Conservation (phyloP, 2,113 vertebrate species). For the Aegotheles bennettii region DNA sequence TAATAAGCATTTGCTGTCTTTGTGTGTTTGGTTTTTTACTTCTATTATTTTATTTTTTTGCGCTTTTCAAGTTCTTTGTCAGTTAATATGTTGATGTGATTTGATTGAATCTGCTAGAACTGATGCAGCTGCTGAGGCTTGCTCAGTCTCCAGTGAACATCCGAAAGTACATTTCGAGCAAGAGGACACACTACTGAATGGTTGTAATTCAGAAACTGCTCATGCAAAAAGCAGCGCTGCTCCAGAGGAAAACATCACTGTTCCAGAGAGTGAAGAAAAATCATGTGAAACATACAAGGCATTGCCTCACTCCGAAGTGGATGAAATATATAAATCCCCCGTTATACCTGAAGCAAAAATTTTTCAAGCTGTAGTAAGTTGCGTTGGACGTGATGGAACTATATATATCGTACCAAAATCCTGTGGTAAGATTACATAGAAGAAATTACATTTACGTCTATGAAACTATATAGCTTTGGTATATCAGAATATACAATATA, state of each 20-base stretch:
- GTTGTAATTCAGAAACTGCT: neutral
- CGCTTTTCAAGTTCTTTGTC: neutral
- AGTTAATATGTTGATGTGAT: neutral
- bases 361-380: conserved; percentile 76
- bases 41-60: neutral
- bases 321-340: conserved; percentile 75
- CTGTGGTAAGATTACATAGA: conserved; percentile 59
- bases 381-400: conserved; percentile 80
- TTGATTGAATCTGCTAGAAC: conserved; percentile 54
- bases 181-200: neutral
- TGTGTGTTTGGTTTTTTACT: neutral
- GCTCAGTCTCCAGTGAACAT: neutral
- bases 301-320: neutral
- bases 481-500: neutral
- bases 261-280: neutral
- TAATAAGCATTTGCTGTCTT: neutral
- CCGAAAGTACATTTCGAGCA: neutral
- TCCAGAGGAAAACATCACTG: neutral
- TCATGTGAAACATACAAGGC: neutral
- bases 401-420: conserved; percentile 79
- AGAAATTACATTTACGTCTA: neutral
- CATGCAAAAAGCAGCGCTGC: neutral
- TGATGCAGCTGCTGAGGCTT: neutral
- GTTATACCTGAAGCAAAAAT: conserved; percentile 71
- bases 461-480: neutral